These are phyloP conservation scores for Sarcophaga caerulescens DNA, from an alignment of 2,888 invertebrate species.

Conservation along the genomic window DNA sequence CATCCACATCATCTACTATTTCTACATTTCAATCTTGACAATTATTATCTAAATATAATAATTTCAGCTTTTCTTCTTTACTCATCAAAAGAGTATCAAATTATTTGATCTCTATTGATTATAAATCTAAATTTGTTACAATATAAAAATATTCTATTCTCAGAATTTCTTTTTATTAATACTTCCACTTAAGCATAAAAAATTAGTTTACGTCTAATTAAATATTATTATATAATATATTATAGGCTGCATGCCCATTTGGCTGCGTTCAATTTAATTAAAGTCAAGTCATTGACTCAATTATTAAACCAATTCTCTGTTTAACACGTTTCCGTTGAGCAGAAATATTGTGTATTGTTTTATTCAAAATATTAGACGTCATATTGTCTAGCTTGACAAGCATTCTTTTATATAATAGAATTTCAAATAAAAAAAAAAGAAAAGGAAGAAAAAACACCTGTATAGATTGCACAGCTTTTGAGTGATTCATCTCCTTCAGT, in stretches of 20 bases:
- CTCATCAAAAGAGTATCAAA: slow-evolving; percentile 14
- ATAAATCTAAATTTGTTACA: neutral
- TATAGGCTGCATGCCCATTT: neutral
- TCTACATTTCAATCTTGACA: too few relatives aligned
- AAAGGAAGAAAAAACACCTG: neutral
- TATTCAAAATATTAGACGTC: slow-evolving; percentile 14
- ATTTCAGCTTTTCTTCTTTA: too few relatives aligned
- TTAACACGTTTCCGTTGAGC: slow-evolving; percentile 14
- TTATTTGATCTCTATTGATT: slow-evolving; percentile 40
- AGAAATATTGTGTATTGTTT: neutral
- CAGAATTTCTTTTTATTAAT: too few relatives aligned
- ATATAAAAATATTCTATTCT: neutral
- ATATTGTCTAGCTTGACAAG: slow-evolving; percentile 27
- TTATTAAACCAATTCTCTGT: slow-evolving; percentile 10
- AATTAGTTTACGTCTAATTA: neutral
- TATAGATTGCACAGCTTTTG: neutral
- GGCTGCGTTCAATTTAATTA: neutral
- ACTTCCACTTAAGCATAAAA: too few relatives aligned
- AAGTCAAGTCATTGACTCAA: slow-evolving; percentile 14
- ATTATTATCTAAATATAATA: too few relatives aligned
- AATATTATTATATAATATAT: neutral
- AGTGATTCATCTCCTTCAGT: neutral
- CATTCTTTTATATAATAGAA: slow-evolving; percentile 30
- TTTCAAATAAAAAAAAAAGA: neutral
- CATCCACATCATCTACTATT: too few relatives aligned